Evolutionary conservation across 30 jellyfish, hydroid and myxozoan genomes (phyloP).

Genomic region (Aurelia coerulea): DNA sequence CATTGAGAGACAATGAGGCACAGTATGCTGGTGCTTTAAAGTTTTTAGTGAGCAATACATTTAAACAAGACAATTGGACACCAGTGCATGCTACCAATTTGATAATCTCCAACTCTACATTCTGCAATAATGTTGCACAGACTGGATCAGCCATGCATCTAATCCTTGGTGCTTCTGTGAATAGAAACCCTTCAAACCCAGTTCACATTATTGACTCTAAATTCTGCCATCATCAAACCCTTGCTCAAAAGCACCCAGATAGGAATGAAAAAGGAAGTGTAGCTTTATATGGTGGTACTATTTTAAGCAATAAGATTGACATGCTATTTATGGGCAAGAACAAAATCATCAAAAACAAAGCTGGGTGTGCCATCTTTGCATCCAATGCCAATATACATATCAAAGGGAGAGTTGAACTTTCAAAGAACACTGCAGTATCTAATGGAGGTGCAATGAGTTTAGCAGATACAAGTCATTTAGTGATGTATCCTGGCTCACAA

Average conservation of each 20-base stretch:
- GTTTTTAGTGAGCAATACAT: constrained; percentile 24
- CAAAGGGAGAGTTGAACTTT: constrained; percentile 43
- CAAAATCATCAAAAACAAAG: constrained; percentile 27
- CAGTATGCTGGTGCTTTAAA: constrained; percentile 82
- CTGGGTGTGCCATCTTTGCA: constrained; percentile 72
- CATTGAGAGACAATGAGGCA: constrained; percentile 54
- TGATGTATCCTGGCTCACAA: constrained; percentile 55
- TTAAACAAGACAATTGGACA: not conserved
- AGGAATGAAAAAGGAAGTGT: constrained; percentile 9
- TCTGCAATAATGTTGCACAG: constrained; percentile 66
- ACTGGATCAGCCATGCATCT: constrained; percentile 83
- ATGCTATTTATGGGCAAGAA: constrained; percentile 53
- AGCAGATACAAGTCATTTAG: constrained; percentile 83
- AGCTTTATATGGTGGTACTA: constrained; percentile 74
- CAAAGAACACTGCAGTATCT: constrained; percentile 41
- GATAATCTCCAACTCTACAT: constrained; percentile 11
- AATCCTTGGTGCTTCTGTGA: constrained; percentile 7
- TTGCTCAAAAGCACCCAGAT: not conserved
- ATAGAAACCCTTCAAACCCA: constrained; percentile 12
- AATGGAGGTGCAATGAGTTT: constrained; percentile 88
- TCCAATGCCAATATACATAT: constrained; percentile 77
- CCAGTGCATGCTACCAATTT: constrained; percentile 24
- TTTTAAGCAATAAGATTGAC: constrained; percentile 70
- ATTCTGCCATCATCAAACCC: constrained; percentile 53
- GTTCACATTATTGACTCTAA: constrained; percentile 53